Evolutionary conservation across 2,888 invertebrate species (phyloP).

Genomic region (Synanthedon tipuliformis): DNA sequence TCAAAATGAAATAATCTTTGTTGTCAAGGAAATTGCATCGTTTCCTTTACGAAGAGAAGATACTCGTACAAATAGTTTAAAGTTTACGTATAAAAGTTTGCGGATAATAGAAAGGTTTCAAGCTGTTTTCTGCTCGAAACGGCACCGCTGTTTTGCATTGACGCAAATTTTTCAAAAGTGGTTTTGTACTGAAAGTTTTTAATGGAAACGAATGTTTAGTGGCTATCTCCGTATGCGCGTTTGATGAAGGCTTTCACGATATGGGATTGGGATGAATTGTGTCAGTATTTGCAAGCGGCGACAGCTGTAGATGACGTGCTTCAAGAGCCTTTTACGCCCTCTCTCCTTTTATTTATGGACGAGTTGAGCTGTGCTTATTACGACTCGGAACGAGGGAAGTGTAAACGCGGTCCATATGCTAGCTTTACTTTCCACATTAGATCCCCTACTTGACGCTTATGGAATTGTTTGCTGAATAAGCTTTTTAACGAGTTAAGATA

Average conservation of each 20-base stretch:
- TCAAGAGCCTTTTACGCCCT: conserved; percentile 43
- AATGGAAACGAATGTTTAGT: too few relatives aligned
- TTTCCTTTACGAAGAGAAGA: conserved; percentile 6
- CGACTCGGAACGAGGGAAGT: conserved; percentile 42
- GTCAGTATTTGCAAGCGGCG: conserved; percentile 33
- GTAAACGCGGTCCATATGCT: conserved; percentile 38
- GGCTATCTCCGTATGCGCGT: not conserved
- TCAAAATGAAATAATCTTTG: conserved; percentile 26
- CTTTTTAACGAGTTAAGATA: not conserved
- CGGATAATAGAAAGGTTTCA: conserved; percentile 6
- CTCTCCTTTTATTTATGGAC: conserved; percentile 60
- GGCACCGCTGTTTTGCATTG: conserved; percentile 24
- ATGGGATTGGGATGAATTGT: conserved; percentile 28
- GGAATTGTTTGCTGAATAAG: conserved; percentile 27
- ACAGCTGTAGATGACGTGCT: conserved; percentile 55
- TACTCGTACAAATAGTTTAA: conserved; percentile 4
- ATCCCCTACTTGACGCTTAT: conserved; percentile 38
- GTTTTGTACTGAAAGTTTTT: too few relatives aligned
- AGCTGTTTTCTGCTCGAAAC: conserved; percentile 6
- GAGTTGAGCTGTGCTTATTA: conserved; percentile 58
- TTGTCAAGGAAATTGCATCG: conserved; percentile 9
- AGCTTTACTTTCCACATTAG: conserved; percentile 34
- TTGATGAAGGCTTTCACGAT: conserved; percentile 14
- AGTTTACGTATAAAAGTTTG: conserved; percentile 20
- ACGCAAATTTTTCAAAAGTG: not conserved